These are phyloP conservation scores for Cydia amplana DNA, from an alignment of 1,140 invertebrate species.

Conservation along the genomic window DNA sequence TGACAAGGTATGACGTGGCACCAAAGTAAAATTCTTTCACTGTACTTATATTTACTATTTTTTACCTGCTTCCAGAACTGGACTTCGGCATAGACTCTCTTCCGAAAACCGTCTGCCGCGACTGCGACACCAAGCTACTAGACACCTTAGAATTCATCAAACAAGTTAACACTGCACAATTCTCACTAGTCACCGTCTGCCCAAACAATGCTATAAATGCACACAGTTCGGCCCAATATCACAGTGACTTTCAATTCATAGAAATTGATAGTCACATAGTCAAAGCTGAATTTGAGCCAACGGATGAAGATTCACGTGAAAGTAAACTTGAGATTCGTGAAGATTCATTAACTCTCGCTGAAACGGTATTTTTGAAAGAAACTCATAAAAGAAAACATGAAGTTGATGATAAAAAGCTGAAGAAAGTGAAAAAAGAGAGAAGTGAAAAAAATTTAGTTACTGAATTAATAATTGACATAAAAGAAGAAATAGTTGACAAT, in stretches of 20 bases:
- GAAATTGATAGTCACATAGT: neutral
- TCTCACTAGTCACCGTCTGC: neutral
- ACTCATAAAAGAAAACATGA: neutral
- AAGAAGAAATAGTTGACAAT: neutral
- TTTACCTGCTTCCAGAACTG: neutral
- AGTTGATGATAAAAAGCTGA: neutral
- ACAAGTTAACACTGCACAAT: neutral
- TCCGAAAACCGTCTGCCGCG: neutral
- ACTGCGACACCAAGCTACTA: neutral
- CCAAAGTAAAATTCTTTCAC: neutral
- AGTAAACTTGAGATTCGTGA: neutral
- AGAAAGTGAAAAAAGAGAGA: neutral
- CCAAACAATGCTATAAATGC: neutral
- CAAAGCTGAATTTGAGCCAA: neutral
- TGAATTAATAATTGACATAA: neutral
- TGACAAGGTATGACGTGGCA: neutral
- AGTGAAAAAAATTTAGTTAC: too few species aligned
- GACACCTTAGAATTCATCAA: slow-evolving; percentile 5
- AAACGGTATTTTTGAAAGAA: neutral
- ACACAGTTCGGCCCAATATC: too few species aligned
- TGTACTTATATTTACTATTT: neutral
- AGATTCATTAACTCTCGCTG: neutral
- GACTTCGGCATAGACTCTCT: neutral
- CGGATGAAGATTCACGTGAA: neutral
- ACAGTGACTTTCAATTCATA: neutral